These are phyloP conservation scores for Ochropleura plecta DNA, from an alignment of 2,888 invertebrate species.

Conservation along the genomic window DNA sequence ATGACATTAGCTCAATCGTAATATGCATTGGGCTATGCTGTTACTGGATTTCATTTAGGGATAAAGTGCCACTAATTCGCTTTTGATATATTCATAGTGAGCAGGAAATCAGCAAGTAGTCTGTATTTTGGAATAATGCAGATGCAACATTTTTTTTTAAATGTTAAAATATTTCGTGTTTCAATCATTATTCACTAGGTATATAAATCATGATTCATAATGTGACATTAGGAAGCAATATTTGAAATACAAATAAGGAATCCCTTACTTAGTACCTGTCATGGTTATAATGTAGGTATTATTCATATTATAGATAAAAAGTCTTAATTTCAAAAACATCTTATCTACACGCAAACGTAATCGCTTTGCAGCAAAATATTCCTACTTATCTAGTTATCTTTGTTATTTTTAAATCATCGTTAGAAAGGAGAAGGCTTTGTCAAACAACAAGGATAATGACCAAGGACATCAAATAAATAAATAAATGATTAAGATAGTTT, in stretches of 20 bases:
- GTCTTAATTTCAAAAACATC: constrained; percentile 1
- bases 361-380: constrained; percentile 11
- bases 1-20: not conserved
- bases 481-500: not conserved
- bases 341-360: constrained; percentile 15
- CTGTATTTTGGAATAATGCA: too few relatives aligned
- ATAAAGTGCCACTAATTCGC: not conserved
- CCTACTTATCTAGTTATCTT: not conserved
- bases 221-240: not conserved
- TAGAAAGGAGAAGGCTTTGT: not conserved
- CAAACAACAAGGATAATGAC: not conserved
- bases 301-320: constrained; percentile 1
- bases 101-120: too few relatives aligned
- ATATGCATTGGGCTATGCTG: not conserved
- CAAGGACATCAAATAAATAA: not conserved
- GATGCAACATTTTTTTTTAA: not conserved
- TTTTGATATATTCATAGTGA: not conserved
- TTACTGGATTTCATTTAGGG: not conserved
- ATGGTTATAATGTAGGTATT: not conserved
- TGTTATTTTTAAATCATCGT: not conserved
- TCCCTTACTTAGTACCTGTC: constrained; percentile 4
- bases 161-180: not conserved
- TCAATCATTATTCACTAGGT: not conserved
- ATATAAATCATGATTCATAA: not conserved
- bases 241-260: not conserved